Base-by-base conservation (phyloP, 2,797 vertebrate genomes). In the Serranus cabrilla region DNA sequence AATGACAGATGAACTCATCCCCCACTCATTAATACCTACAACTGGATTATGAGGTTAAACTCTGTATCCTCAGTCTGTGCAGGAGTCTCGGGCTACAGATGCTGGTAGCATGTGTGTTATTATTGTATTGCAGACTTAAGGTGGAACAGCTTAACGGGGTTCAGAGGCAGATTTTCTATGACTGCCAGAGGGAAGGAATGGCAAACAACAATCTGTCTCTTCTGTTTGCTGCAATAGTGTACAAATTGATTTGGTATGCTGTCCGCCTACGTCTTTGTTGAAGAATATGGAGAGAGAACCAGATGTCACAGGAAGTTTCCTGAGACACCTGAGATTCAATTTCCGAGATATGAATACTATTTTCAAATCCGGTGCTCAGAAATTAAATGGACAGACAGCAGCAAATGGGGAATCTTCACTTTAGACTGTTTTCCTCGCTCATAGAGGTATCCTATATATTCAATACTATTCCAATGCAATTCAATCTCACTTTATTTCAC, bases 311-410 rank as follows among this genome's bases (percentile, higher is more conserved):
- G 49, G 74, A 87, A 45, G 77, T 90, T 91, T 89, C 83, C 74
- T 34, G 58, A 90, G 80, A 85, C 64, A 86, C 80, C 80, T 54
- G 65, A 91, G 88, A 95, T 93, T 90, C 83, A 94, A 91, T 94
- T 93, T 87, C 50, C 11, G 77, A 91, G 91, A 93, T 92, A 94
- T 89, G 83, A 91, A 93, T 87, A 74, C 82, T 62, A 92, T 92
- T 93, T 91, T 84, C 47, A 14, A 86, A 87, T 67, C 74, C 11
- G 25, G 59, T 68, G 74, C 79, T 58, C 12, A 23, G 67, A 91
- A 92, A 91, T 91, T 83, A 89, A 91, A 91, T 80, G 82, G 80
- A 81, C 73, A 63, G 70, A 69, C 57, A 56, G 61, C 56, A 76
- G 78, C 52, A 81, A 85, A 84, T 66, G 45, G 83, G 75, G 68